phyloP scores from a whole-genome alignment of 2,797 vertebrate genomes.

The Eulemur rubriventer region DNA sequence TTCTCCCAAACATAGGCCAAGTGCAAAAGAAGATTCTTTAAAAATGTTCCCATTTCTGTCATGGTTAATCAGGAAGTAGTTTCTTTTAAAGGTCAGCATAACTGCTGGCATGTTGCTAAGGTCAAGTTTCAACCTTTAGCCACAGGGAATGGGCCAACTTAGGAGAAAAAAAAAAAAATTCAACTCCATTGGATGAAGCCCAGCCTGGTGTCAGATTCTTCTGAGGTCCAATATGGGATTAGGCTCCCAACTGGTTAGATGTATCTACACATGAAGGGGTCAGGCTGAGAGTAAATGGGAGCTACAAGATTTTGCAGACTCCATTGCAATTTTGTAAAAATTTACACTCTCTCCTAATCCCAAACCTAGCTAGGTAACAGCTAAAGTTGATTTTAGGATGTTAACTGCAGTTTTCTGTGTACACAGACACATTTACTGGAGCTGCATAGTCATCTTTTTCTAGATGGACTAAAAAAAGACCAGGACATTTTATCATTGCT shows the following conservation, averaged over 20 bases:
- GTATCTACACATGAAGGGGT: neutral
- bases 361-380: neutral
- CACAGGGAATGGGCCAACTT: slow-evolving; percentile 38
- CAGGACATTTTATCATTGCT: neutral
- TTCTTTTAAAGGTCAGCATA: slow-evolving; percentile 28
- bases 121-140: slow-evolving; percentile 23
- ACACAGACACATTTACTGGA: neutral
- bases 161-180: slow-evolving; percentile 34
- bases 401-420: neutral
- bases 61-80: neutral
- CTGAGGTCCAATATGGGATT: neutral
- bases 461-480: neutral
- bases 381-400: neutral
- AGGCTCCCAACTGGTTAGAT: neutral
- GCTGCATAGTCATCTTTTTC: neutral
- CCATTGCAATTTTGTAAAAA: neutral
- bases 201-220: neutral
- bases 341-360: neutral
- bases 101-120: neutral
- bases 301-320: neutral
- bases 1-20: neutral
- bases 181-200: neutral
- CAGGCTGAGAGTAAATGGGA: neutral
- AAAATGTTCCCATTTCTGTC: neutral
- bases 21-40: neutral